phyloP scores from a whole-genome alignment of 2,797 vertebrate species.

The Lates japonicus region DNA sequence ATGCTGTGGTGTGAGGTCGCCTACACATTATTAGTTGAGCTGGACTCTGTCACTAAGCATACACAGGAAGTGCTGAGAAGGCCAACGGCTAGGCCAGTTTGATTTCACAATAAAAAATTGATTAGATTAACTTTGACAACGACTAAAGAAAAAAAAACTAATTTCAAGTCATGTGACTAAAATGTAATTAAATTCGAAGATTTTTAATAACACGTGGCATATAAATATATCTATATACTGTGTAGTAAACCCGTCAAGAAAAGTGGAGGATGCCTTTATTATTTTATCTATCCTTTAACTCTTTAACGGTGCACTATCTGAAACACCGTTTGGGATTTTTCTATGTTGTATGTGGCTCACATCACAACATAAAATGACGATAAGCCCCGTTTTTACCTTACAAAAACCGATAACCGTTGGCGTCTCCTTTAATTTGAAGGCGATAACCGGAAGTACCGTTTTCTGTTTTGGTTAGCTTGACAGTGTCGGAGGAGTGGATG shows the following conservation, averaged over 20 bases:
- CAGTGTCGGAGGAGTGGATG: constrained; percentile 6
- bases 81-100: rapidly evolving
- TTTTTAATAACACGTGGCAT: too few relatives aligned
- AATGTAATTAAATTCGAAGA: neutral
- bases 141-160: neutral
- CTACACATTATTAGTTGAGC: neutral
- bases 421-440: constrained; percentile 55
- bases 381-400: neutral
- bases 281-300: too few relatives aligned
- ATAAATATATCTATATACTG: too few relatives aligned
- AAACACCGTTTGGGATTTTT: too few relatives aligned
- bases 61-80: constrained; percentile 7
- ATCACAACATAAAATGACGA: neutral
- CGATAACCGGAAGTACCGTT: neutral
- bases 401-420: neutral
- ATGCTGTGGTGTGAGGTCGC: neutral
- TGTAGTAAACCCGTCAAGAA: too few relatives aligned
- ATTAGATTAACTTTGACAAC: neutral
- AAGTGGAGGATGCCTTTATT: too few relatives aligned
- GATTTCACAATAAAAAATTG: constrained; percentile 54
- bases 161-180: neutral
- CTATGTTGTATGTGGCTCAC: too few relatives aligned
- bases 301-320: too few relatives aligned
- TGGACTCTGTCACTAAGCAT: neutral
- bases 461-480: neutral